phyloP scores from a whole-genome alignment of 37 sponge, comb jelly and placozoan species.

The Theonella swinhoei region DNA sequence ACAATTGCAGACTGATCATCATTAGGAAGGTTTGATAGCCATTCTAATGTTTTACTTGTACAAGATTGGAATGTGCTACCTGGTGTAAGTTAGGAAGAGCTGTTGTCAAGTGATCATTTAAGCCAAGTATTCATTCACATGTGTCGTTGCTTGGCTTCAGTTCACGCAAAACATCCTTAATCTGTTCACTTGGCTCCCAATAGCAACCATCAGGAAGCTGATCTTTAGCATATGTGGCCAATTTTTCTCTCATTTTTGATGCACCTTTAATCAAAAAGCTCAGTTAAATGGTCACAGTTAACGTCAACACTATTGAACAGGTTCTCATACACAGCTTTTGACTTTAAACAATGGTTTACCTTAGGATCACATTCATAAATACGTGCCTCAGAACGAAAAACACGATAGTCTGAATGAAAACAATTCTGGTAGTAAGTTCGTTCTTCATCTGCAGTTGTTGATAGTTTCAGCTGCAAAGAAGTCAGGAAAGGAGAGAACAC shows the following conservation, averaged over 20 bases:
- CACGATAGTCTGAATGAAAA: slow-evolving; percentile 10
- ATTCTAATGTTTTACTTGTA: slow-evolving; percentile 10
- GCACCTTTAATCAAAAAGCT: slow-evolving; percentile 36
- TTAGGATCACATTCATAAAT: neutral
- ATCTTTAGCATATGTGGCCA: slow-evolving; percentile 46
- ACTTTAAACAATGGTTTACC: slow-evolving; percentile 22
- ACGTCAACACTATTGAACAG: slow-evolving; percentile 10
- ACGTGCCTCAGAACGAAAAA: slow-evolving; percentile 1
- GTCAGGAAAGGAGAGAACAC: slow-evolving; percentile 43
- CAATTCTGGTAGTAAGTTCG: slow-evolving; percentile 29
- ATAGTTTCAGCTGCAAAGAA: slow-evolving; percentile 31
- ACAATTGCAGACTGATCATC: neutral
- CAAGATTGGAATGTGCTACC: slow-evolving; percentile 10
- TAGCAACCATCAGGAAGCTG: slow-evolving; percentile 52
- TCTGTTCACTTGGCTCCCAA: slow-evolving; percentile 35
- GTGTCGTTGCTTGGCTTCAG: slow-evolving; percentile 36
- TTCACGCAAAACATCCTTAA: neutral
- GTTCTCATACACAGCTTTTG: slow-evolving; percentile 13
- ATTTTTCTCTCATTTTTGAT: slow-evolving; percentile 36
- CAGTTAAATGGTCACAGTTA: neutral
- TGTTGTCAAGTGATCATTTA: too few relatives aligned
- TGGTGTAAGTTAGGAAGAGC: slow-evolving; percentile 17
- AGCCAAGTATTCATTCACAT: slow-evolving; percentile 43
- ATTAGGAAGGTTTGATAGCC: slow-evolving; percentile 6
- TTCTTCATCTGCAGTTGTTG: slow-evolving; percentile 11